Evolutionary conservation across 2,888 invertebrate genomes (phyloP), one percentile per base, ranked within the genome.

Genomic region (Caenorhabditis sp.): DNA sequence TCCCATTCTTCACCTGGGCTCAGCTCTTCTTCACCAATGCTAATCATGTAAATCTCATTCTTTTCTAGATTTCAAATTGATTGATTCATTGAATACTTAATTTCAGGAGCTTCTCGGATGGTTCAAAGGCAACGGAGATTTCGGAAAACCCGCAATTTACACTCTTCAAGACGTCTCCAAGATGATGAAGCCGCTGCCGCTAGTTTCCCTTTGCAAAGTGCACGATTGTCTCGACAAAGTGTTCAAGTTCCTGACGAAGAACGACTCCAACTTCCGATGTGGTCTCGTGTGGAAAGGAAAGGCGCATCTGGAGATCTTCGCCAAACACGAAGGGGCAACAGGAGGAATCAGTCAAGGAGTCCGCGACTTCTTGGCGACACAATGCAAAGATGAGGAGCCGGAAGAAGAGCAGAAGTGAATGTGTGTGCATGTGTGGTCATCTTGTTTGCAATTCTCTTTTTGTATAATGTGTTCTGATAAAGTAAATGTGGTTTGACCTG

Each of bases 1-100:
- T 89, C 81, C 91, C 90, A 18, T 90, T 88, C 85, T 91, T 91
- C 88, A 92, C 91, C 11, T 91, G 91, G 89, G 91, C 90, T 22
- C 91, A 91, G 67, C 78, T 92, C 51, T 91, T 91, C 82, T 91
- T 91, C 86, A 87, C 87, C 20, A 86, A 85, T 50, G 88, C 88
- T 18, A 88, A 86, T 56, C 84, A 89, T 40, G 87, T 87, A 44
- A 53, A 71, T 67, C 37, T 6, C 13, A 22, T 20, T 24, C 20
- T 47, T 60, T 50, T 32, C 3, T 20, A 9, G 15, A 4, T 20
- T 61, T 3, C 2, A n/a, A n/a, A n/a, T n/a, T n/a, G n/a, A n/a
- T n/a, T n/a, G n/a, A n/a, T n/a, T n/a, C 24, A 22, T 24, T 20
- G 32, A 53, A 32, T 20, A 18, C 6, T 20, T 58, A 9, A 20